These are phyloP conservation scores for Himalopsyche phryganea DNA, from an alignment of 1,140 invertebrate species.

Conservation along the genomic window DNA sequence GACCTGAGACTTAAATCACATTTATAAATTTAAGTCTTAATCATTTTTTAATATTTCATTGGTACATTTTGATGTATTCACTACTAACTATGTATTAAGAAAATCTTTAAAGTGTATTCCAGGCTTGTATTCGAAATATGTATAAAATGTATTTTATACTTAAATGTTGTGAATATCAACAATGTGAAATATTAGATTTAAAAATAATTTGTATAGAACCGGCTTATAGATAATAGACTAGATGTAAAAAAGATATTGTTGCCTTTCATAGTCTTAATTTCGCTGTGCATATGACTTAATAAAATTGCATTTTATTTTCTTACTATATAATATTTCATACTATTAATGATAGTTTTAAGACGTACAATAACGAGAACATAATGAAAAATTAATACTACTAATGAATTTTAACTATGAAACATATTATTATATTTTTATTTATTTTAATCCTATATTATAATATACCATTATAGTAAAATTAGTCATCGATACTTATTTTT, in stretches of 20 bases:
- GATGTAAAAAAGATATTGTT: constrained; percentile 14
- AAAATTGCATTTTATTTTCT: constrained; percentile 15
- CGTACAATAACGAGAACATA: neutral
- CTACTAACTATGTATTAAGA: neutral
- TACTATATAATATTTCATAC: constrained; percentile 10
- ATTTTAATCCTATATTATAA: too few relatives aligned
- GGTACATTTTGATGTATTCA: neutral
- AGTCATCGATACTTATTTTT: neutral
- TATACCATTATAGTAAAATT: neutral
- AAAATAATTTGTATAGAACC: too few relatives aligned
- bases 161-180: too few relatives aligned
- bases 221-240: neutral
- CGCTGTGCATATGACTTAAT: constrained; percentile 15
- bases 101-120: neutral
- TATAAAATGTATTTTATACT: too few relatives aligned
- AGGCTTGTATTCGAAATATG: too few relatives aligned
- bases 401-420: too few relatives aligned
- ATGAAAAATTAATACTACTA: neutral
- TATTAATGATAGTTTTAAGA: constrained; percentile 3
- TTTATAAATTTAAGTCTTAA: too few relatives aligned
- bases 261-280: constrained; percentile 15
- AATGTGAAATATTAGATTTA: too few relatives aligned
- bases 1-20: too few relatives aligned
- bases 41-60: neutral
- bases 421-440: too few relatives aligned